Evolutionary conservation across 2,888 invertebrate species (phyloP), one percentile per base, ranked within the genome.

Genomic region (Erebia aethiops): DNA sequence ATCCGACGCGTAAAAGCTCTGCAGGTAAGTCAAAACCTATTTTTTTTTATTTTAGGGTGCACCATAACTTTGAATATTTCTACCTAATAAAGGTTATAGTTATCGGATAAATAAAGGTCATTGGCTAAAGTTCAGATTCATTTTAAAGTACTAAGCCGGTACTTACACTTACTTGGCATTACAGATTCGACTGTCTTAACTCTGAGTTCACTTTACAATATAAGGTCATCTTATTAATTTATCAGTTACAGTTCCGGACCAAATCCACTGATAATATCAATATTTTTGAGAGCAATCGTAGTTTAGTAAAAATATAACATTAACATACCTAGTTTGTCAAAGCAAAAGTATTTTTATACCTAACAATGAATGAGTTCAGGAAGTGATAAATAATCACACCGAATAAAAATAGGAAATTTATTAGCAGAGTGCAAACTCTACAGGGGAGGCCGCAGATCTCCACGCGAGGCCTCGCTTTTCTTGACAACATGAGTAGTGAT

Each of bases 181-280:
- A 26, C 41, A 65, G 54, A 56, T 62, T 66, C 66, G n/a, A 71
- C 46, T 58, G 13, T 63, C 65, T 66, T n/a, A n/a, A n/a, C n/a
- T n/a, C n/a, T n/a, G 43, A 11, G 35, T 58, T 26, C 57, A 56
- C 43, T 43, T 58, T 70, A 70, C 46, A 16, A 52, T 69, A 67
- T 74, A 75, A 77, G 76, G 76, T 75, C 73, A 70, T 75, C 75
- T 60, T 49, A 73, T 63, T 69, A 76, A 74, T 71, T 76, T 71
- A 75, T 74, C 74, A 64, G 41, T 64, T 11, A 41, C 21, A 57
- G 49, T 64, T 64, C 64, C 52, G 52, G 16, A 51, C 16, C 11
- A 18, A 41, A 64, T 54, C 64, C 35, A 9, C 52, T 54, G 64
- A 64, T 64, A 52, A 35, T 41, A 64, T 64, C 64, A n/a, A 35